Conservation (phyloP, 2,113 vertebrate species). For the Phrynosoma blainvillii region DNA sequence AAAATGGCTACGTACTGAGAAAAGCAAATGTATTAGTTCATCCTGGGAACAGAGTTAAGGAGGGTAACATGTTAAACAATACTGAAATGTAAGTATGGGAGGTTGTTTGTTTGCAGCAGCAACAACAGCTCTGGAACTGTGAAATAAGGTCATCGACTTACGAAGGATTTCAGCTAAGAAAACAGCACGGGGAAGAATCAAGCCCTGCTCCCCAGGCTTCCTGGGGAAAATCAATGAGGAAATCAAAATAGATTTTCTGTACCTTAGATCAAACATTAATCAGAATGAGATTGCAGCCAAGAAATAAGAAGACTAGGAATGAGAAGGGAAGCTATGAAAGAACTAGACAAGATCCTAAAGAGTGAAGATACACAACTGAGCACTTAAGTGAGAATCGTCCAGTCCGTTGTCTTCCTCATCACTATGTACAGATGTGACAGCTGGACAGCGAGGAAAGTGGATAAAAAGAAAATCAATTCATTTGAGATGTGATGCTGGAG, state of each 20-base stretch:
- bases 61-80: not conserved
- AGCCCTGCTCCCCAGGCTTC: not conserved
- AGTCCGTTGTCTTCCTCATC: too few species aligned
- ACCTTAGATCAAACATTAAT: too few species aligned
- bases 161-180: not conserved
- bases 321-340: too few species aligned
- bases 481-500: too few species aligned
- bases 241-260: not conserved
- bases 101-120: not conserved
- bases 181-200: not conserved
- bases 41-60: not conserved
- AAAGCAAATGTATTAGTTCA: not conserved
- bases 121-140: not conserved
- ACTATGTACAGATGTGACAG: too few species aligned
- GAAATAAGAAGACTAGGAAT: too few species aligned
- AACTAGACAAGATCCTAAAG: too few species aligned
- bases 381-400: too few species aligned
- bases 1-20: not conserved
- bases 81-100: not conserved
- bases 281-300: too few species aligned
- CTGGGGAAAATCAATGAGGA: not conserved
- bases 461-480: too few species aligned
- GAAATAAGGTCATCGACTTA: not conserved
- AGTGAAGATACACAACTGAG: too few species aligned
- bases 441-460: too few species aligned